These are phyloP conservation scores for Pteria penguin DNA, from an alignment of 2,888 invertebrate species.

Conservation along the genomic window DNA sequence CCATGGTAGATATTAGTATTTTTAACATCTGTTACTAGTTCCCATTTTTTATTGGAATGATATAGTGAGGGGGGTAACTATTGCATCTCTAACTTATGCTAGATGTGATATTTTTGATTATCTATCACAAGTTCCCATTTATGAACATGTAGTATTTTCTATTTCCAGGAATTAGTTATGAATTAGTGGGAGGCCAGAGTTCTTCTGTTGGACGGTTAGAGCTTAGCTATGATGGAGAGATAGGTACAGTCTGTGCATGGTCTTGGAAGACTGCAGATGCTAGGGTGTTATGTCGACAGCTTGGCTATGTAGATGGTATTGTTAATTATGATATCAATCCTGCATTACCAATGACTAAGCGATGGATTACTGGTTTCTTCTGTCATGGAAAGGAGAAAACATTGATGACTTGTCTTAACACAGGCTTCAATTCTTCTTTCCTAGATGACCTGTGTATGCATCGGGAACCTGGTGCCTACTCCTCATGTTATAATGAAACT, in stretches of 20 bases:
- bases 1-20: too few relatives aligned
- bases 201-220: constrained; percentile 66
- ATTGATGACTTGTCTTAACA: constrained; percentile 69
- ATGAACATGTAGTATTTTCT: too few relatives aligned
- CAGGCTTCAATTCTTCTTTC: constrained; percentile 68
- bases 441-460: constrained; percentile 59
- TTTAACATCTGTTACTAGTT: too few relatives aligned
- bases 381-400: constrained; percentile 67
- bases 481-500: constrained; percentile 63
- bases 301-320: constrained; percentile 67
- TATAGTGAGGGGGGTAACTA: too few relatives aligned
- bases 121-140: too few relatives aligned
- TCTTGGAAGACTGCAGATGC: constrained; percentile 70
- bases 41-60: too few relatives aligned
- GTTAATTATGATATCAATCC: constrained; percentile 52
- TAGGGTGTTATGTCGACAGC: constrained; percentile 64
- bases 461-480: constrained; percentile 66
- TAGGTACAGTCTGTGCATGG: constrained; percentile 71
- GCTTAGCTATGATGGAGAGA: constrained; percentile 67
- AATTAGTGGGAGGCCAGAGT: constrained; percentile 54
- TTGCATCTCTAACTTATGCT: too few relatives aligned
- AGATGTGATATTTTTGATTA: too few relatives aligned
- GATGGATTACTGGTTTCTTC: constrained; percentile 65
- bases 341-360: constrained; percentile 39
- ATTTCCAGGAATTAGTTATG: constrained; percentile 61